phyloP scores from a whole-genome alignment of 1,140 invertebrate genomes.

The Elymnias hypermnestra region DNA sequence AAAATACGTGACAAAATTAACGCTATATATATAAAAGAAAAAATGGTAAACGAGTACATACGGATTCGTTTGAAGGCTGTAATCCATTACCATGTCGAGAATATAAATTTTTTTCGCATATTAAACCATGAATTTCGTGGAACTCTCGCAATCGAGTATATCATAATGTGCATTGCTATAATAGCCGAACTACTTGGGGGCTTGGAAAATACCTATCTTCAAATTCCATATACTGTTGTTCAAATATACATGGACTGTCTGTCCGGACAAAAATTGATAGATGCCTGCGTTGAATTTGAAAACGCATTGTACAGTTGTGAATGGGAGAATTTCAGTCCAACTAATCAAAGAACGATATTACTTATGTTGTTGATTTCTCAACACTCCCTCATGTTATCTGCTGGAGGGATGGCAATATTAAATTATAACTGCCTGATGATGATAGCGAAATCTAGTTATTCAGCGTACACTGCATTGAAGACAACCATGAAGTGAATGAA shows the following conservation, averaged over 20 bases:
- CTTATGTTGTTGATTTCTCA: constrained; percentile 42
- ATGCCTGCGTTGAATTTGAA: constrained; percentile 36
- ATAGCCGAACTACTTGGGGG: constrained; percentile 43
- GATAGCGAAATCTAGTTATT: constrained; percentile 38
- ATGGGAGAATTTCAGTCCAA: constrained; percentile 45
- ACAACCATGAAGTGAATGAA: constrained; percentile 20
- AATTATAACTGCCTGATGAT: constrained; percentile 37
- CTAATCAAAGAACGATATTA: constrained; percentile 38
- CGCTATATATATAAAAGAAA: constrained; percentile 1
- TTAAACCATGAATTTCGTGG: constrained; percentile 15
- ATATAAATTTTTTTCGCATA: constrained; percentile 25
- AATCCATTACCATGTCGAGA: constrained; percentile 27
- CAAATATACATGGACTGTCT: constrained; percentile 46
- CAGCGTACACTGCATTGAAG: constrained; percentile 38
- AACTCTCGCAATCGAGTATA: not conserved
- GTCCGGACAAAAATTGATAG: constrained; percentile 41
- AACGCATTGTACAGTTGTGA: constrained; percentile 40
- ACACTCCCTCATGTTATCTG: constrained; percentile 39
- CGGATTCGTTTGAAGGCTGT: constrained; percentile 25
- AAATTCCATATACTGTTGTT: constrained; percentile 42
- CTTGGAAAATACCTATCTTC: constrained; percentile 44
- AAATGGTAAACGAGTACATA: constrained; percentile 29
- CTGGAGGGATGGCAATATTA: constrained; percentile 38
- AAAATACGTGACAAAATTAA: constrained; percentile 4
- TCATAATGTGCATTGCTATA: constrained; percentile 12